Conservation (phyloP, 2,888 invertebrate genomes). For the Philereme transversata region DNA sequence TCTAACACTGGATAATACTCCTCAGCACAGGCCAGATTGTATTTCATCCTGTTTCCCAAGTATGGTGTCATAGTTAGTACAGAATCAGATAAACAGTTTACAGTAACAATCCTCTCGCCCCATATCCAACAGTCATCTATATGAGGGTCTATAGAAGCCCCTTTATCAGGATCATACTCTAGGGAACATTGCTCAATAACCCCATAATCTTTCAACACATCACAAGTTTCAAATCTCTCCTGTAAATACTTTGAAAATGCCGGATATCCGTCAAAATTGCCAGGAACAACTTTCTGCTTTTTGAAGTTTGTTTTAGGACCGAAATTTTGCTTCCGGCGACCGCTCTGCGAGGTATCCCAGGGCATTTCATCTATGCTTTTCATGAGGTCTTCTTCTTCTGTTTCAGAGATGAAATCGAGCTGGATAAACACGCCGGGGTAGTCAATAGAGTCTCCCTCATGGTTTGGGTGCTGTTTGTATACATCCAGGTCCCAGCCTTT, state of each 20-base stretch:
- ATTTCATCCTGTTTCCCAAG: constrained; percentile 72
- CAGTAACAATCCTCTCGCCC: constrained; percentile 98
- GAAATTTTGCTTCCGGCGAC: constrained; percentile 98
- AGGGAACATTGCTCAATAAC: constrained; percentile 98
- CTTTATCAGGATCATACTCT: constrained; percentile 94
- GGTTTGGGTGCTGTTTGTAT: constrained; percentile 87
- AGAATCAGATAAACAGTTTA: constrained; percentile 93
- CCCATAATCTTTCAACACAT: constrained; percentile 87
- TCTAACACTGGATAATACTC: constrained; percentile 62
- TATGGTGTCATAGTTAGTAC: constrained; percentile 91
- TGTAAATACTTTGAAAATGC: constrained; percentile 90
- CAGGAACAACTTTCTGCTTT: constrained; percentile 91
- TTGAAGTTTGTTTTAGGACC: constrained; percentile 99
- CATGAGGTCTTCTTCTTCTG: constrained; percentile 88
- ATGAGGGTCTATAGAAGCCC: constrained; percentile 98
- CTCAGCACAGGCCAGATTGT: constrained; percentile 70
- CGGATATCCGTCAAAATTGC: constrained; percentile 95
- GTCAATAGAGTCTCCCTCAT: constrained; percentile 83
- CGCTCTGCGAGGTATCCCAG: constrained; percentile 98
- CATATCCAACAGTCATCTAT: constrained; percentile 99
- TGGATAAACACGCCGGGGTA: constrained; percentile 88
- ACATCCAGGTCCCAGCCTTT: constrained; percentile 87
- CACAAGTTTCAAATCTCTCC: constrained; percentile 86
- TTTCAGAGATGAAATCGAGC: constrained; percentile 88
- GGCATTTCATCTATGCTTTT: constrained; percentile 89